Base-by-base conservation (phyloP, 2,888 invertebrate genomes). In the Latrodectus hesperus region DNA sequence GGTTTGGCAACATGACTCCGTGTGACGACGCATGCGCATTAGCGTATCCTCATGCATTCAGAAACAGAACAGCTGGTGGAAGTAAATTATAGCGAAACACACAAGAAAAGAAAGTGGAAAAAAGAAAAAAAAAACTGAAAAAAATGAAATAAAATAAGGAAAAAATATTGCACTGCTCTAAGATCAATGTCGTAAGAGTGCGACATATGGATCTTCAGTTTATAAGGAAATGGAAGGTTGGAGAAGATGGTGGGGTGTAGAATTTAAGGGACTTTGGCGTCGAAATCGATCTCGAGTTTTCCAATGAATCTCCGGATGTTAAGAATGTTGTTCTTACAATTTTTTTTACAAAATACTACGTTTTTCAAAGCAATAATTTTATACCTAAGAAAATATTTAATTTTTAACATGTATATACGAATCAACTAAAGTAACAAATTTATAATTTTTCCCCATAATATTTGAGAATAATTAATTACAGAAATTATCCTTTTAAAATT, bases 121-220 rank as follows among this genome's bases (percentile, higher is more conserved):
- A 53, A 51, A 17, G 26, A 17, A 55, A 74, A 55, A 16, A 55
- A 55, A 17, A n/a, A 11, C 4, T 12, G 55, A 55, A 74, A 16
- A n/a, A 22, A 53, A 55, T 53, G 53, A 53, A 74, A 55, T 22
- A 22, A 53, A 74, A 16, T n/a, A 10, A 16, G 17, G n/a, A 51
- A 72, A 72, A 74, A 55, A 74, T 55, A 74, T n/a, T 55, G 53
- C 53, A 22, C 22, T 22, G 73, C 73, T 74, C 73, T 10, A 17
- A 22, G 73, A 74, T 74, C 73, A 74, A 74, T 74, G 73, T 55
- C 73, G 53, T 17, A 74, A 53, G 73, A 22, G 73, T 74, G 73
- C 73, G 73, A 74, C 73, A 55, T 74, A 74, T 74, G 73, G 73
- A 74, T 74, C 73, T 53, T 26, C 53, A 74, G 73, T 74, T 74